These are phyloP conservation scores for Coenobita brevimanus DNA, from an alignment of 1,140 invertebrate genomes.

Conservation along the genomic window DNA sequence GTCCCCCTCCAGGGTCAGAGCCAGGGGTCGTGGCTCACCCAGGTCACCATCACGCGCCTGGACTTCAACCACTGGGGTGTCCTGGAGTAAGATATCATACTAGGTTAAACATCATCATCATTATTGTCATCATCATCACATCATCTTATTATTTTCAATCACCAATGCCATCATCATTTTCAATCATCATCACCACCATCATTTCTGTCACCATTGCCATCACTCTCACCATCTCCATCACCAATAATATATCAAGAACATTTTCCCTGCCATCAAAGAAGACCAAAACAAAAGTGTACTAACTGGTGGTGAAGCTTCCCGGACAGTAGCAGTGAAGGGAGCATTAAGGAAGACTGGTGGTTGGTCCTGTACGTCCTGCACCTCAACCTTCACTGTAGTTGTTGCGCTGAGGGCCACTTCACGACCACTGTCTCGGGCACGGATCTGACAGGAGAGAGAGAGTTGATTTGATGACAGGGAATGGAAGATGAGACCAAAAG, in stretches of 20 bases:
- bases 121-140: background rate
- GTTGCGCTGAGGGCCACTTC: slow-evolving; percentile 77
- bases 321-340: slow-evolving; percentile 83
- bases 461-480: too few relatives aligned
- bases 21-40: slow-evolving; percentile 80
- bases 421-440: slow-evolving; percentile 79
- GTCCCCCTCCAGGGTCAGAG: slow-evolving; percentile 78
- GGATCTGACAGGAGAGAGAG: slow-evolving; percentile 72
- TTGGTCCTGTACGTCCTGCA: slow-evolving; percentile 87
- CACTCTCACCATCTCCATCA: too few relatives aligned
- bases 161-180: too few relatives aligned
- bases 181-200: too few relatives aligned
- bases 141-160: too few relatives aligned
- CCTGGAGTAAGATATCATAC: slow-evolving; percentile 70
- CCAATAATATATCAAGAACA: too few relatives aligned
- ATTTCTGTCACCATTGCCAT: too few relatives aligned
- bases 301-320: slow-evolving; percentile 82
- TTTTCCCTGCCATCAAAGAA: too few relatives aligned
- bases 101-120: too few relatives aligned
- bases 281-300: too few relatives aligned
- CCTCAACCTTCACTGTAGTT: slow-evolving; percentile 83
- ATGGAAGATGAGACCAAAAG: too few relatives aligned
- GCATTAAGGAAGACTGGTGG: slow-evolving; percentile 85
- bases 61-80: slow-evolving; percentile 80
- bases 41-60: slow-evolving; percentile 85